These are phyloP conservation scores for Gavia stellata DNA, from an alignment of 2,113 vertebrate species.

Conservation along the genomic window DNA sequence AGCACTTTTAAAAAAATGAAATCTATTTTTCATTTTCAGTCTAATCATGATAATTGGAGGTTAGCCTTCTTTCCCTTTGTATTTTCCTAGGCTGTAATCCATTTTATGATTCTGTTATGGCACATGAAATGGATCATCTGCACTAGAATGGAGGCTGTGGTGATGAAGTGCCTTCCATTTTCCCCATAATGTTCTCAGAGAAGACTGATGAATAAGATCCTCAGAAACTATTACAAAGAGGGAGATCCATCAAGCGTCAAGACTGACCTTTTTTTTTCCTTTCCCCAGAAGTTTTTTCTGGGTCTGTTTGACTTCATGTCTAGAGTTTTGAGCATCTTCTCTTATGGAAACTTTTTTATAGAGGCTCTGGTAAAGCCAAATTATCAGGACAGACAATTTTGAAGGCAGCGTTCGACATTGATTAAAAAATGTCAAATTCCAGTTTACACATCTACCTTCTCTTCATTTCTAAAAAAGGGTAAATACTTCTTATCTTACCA, in stretches of 20 bases:
- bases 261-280: neutral
- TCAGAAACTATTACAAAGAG: conserved; percentile 28
- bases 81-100: neutral
- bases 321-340: neutral
- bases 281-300: neutral
- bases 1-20: neutral
- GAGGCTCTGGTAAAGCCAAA: neutral
- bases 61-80: neutral
- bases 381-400: neutral
- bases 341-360: neutral
- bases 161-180: conserved; percentile 16
- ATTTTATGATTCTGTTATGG: neutral
- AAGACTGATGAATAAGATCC: neutral
- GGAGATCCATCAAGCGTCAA: conserved; percentile 17
- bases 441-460: neutral
- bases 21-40: neutral
- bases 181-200: neutral
- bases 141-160: neutral
- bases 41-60: neutral
- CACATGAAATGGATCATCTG: conserved; percentile 2
- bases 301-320: neutral
- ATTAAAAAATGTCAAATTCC: neutral
- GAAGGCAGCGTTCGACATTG: neutral
- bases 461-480: neutral
- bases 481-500: neutral